A percentile compares a stretch with the other conserved stretches of the same genome.
Evolutionary conservation across 2,113 vertebrate genomes (phyloP).

Genomic region (Falcunculus frontatus): DNA sequence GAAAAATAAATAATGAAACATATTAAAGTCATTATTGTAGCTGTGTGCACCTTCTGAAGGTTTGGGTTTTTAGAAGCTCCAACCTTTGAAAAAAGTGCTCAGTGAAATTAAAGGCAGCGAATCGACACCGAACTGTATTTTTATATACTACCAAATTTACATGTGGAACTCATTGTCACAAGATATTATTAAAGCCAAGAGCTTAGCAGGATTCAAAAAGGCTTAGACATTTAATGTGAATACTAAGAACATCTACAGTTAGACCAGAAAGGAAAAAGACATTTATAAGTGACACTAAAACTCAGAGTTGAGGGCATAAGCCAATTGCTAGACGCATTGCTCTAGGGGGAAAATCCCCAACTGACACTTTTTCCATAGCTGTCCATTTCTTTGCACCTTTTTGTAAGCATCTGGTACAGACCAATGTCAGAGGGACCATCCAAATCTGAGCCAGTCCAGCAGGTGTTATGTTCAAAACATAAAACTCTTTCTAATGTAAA

Average conservation of each 20-base stretch:
- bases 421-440: not conserved
- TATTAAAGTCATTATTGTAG: conserved; percentile 44
- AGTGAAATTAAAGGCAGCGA: conserved; percentile 45
- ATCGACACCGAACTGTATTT: conserved; percentile 8
- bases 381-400: not conserved
- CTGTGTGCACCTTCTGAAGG: not conserved
- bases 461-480: conserved; percentile 22
- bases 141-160: conserved; percentile 48
- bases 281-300: conserved; percentile 25
- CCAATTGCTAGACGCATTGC: not conserved
- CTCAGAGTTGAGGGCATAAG: not conserved
- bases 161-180: conserved; percentile 50
- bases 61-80: not conserved
- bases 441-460: conserved; percentile 3
- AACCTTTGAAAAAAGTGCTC: not conserved
- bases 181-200: conserved; percentile 39
- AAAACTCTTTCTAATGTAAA: conserved; percentile 19
- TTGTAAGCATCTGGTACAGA: not conserved
- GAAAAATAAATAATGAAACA: conserved; percentile 57
- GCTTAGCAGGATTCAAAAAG: conserved; percentile 49
- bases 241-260: conserved; percentile 46
- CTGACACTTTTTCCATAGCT: not conserved
- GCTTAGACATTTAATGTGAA: conserved; percentile 43
- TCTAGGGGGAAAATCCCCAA: not conserved
- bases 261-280: conserved; percentile 19